Conservation (phyloP, 2,797 vertebrate genomes). For the Jordanella pulchra region DNA sequence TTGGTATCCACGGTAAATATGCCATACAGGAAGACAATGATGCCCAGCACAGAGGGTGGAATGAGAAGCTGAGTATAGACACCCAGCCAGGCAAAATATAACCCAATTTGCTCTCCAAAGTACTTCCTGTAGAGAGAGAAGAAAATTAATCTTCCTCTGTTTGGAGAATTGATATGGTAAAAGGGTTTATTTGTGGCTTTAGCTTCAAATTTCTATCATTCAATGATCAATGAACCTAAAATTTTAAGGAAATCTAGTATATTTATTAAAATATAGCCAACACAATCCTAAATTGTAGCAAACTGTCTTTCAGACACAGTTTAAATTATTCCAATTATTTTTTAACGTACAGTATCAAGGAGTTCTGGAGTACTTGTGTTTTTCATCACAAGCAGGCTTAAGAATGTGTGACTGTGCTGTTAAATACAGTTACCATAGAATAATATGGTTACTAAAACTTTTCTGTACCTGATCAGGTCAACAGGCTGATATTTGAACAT, state of each 20-base stretch:
- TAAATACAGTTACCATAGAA: neutral
- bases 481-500: constrained; percentile 98
- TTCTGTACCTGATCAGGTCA: constrained; percentile 91
- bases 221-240: neutral
- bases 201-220: neutral
- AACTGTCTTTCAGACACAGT: neutral
- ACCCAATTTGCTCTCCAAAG: constrained; percentile 97
- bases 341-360: neutral
- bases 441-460: neutral
- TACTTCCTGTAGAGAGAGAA: constrained; percentile 84
- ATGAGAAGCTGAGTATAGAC: constrained; percentile 97
- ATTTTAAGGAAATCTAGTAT: neutral
- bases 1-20: constrained; percentile 91
- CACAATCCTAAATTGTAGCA: neutral
- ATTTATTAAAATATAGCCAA: neutral
- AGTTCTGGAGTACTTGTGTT: constrained; percentile 3
- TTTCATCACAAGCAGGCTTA: neutral
- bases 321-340: neutral
- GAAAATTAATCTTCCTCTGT: neutral
- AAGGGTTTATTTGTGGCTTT: neutral
- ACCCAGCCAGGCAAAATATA: constrained; percentile 99
- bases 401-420: neutral
- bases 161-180: neutral
- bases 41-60: constrained; percentile 91
- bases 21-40: constrained; percentile 96